phyloP scores from a whole-genome alignment of 2,113 vertebrate genomes.

The Microcebus griseorufus region DNA sequence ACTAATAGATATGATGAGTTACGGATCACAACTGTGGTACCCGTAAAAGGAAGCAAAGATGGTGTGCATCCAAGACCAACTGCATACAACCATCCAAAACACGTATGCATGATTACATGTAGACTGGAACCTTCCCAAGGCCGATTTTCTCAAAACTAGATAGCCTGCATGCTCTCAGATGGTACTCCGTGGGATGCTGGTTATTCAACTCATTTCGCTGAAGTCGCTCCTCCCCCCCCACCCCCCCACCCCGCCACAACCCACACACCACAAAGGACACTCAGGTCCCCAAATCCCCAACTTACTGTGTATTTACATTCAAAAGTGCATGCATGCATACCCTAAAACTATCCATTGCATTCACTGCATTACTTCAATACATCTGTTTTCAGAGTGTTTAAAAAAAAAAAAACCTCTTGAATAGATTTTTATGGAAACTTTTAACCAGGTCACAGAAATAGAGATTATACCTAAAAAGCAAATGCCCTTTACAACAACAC shows the following conservation, averaged over 20 bases:
- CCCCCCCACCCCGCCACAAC: rapidly evolving
- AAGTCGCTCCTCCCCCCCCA: not conserved
- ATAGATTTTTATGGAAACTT: not conserved
- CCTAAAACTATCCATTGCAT: not conserved
- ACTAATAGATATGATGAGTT: not conserved
- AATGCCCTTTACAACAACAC: not conserved
- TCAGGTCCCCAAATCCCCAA: not conserved
- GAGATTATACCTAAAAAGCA: not conserved
- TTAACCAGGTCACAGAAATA: not conserved
- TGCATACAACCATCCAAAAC: rapidly evolving
- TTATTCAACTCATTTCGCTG: too few relatives aligned
- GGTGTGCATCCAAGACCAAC: rapidly evolving
- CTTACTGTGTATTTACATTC: not conserved
- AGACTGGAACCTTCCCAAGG: rapidly evolving
- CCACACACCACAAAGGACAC: not conserved
- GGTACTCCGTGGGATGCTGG: not conserved
- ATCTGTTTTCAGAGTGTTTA: not conserved
- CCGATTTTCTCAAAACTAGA: not conserved
- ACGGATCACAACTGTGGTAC: too few relatives aligned
- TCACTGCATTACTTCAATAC: not conserved
- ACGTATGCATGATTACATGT: rapidly evolving
- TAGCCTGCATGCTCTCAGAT: rapidly evolving
- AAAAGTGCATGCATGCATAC: not conserved
- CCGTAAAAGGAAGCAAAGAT: rapidly evolving
- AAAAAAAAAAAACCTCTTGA: too few relatives aligned